Base-by-base conservation (phyloP, 2,797 vertebrate genomes). In the Chiroxiphia lanceolata region DNA sequence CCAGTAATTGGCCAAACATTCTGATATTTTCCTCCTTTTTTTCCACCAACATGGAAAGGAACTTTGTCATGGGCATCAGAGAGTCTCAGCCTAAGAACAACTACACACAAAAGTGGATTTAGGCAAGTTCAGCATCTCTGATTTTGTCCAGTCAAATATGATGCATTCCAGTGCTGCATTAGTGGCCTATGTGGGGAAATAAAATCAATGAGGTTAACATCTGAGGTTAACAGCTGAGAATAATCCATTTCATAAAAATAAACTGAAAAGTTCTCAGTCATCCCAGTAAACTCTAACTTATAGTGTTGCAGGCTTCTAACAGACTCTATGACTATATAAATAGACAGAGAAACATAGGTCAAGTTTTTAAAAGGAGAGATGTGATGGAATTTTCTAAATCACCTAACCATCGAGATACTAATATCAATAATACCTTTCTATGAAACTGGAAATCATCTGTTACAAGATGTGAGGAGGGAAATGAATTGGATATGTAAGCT, bases 161-260 rank as follows among this genome's bases (percentile, higher is more conserved):
- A 92, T 77, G 44, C 64, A 87, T 89, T 93, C 78, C 78, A 70
- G 74, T 68, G 67, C 47, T 93, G 21, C 36, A 56, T 90, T 84
- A 92, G 92, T 80, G 68, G 48, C 51, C 59, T 90, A 2, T 48
- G 36, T 31, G n/a, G 34, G 27, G 33, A 2, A 5, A 20, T 47
- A 50, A 87, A 89, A 91, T 95, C 88, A 89, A 79, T 95, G 88
- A 90, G 86, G 83, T 95, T 87, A 92, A 69, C 38, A 69, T 63
- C 40, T 59, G n/a, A 86, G 9, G 77, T 92, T 87, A 70, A 70
- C 87, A 91, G 34, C 29, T 88, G 94, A 96, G 85, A 90, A 94
- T 90, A 91, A 93, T 72, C 69, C 85, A 82, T 85, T 83, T 92
- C 56, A 91, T 89, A 93, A 95, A 95, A 95, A 89, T 86, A 94